phyloP scores from a whole-genome alignment of 2,113 vertebrate species.

The Neogale vison region DNA sequence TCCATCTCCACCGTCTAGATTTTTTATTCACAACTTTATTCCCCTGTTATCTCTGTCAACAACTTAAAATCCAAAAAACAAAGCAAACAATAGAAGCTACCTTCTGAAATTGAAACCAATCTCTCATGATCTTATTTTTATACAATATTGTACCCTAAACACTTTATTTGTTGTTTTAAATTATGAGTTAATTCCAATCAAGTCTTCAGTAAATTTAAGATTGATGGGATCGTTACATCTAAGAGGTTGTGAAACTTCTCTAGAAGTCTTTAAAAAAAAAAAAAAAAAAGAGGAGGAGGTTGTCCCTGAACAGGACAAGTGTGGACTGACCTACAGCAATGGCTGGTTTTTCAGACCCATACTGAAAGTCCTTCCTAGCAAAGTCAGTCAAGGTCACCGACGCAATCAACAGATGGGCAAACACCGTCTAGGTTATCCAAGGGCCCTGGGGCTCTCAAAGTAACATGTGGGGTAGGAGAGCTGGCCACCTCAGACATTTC shows the following conservation, averaged over 20 bases:
- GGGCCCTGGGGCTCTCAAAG: background rate
- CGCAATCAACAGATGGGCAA: background rate
- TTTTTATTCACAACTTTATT: conserved; percentile 1
- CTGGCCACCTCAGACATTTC: background rate
- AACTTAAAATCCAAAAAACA: conserved; percentile 19
- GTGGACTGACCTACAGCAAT: background rate
- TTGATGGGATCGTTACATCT: background rate
- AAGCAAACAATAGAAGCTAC: background rate
- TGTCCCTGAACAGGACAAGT: background rate
- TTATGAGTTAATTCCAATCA: conserved; percentile 48
- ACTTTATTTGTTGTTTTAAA: conserved; percentile 48
- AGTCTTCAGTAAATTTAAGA: conserved; percentile 8
- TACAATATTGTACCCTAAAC: background rate
- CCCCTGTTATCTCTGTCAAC: background rate
- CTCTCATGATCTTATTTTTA: background rate
- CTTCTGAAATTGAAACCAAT: conserved; percentile 20
- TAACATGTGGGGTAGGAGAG: background rate
- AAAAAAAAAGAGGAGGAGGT: background rate
- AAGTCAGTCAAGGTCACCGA: background rate
- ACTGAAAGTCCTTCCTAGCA: background rate
- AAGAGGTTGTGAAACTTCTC: conserved; percentile 17
- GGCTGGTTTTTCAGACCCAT: background rate
- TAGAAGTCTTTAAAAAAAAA: background rate
- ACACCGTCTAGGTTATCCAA: background rate
- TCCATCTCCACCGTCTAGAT: background rate